A percentile compares a stretch with the other conserved stretches of the same genome.
These are phyloP conservation scores for Lophura nycthemera DNA, from an alignment of 2,113 vertebrate genomes.

Conservation along the genomic window DNA sequence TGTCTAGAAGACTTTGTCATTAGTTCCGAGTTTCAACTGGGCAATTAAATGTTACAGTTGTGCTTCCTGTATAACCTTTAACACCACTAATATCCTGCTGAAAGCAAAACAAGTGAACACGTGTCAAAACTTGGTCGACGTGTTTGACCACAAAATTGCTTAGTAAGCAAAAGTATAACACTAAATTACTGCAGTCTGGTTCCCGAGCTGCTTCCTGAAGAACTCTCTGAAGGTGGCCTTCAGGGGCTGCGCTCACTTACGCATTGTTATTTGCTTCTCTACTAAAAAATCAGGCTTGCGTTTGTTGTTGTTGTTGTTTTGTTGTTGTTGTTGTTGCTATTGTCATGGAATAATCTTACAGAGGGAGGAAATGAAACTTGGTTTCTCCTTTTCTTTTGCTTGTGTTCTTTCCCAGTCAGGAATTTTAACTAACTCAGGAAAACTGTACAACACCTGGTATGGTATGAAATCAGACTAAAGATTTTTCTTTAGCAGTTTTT, in stretches of 20 bases:
- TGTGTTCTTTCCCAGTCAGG: conserved; percentile 6
- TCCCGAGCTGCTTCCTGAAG: not conserved
- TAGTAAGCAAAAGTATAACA: not conserved
- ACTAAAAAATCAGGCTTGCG: not conserved
- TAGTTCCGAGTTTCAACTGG: not conserved
- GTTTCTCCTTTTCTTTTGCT: conserved; percentile 21
- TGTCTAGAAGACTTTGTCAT: not conserved
- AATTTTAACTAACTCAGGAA: not conserved
- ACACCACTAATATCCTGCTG: conserved; percentile 29
- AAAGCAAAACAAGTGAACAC: not conserved
- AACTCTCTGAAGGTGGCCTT: not conserved
- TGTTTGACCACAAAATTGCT: not conserved
- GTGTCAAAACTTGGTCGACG: not conserved
- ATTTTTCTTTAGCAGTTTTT: not conserved
- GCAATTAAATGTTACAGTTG: rapidly evolving
- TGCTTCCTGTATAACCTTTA: conserved; percentile 1
- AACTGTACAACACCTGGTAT: not conserved
- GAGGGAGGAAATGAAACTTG: not conserved
- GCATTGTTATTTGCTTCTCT: not conserved
- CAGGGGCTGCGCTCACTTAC: not conserved
- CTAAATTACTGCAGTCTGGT: not conserved
- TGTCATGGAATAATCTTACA: not conserved
- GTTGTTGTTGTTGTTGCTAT: not conserved
- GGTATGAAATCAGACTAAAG: not conserved
- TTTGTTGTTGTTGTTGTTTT: not conserved